These are phyloP conservation scores for Corydoras maculifer DNA, from an alignment of 2,113 vertebrate species.

Conservation along the genomic window DNA sequence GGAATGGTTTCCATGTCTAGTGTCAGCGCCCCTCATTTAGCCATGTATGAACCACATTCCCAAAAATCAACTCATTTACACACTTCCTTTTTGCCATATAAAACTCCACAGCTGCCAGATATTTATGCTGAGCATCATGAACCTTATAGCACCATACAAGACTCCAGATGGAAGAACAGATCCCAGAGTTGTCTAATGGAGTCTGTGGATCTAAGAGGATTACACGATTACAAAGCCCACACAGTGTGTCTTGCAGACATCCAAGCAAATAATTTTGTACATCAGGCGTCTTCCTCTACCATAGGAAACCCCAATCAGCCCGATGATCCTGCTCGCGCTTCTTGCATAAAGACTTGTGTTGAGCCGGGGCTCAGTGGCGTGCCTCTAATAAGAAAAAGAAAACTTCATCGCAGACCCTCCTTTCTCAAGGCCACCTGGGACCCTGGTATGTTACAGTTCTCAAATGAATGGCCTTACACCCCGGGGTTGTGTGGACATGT, in stretches of 20 bases:
- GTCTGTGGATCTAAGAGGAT: conserved; percentile 49
- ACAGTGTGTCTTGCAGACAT: conserved; percentile 46
- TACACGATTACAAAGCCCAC: conserved; percentile 44
- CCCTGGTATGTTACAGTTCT: conserved; percentile 58
- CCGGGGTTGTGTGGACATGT: conserved; percentile 38
- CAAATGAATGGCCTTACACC: conserved; percentile 56
- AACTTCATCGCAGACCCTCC: conserved; percentile 65
- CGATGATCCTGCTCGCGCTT: conserved; percentile 64
- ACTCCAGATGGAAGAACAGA: conserved; percentile 52
- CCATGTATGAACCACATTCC: conserved; percentile 55
- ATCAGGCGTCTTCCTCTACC: conserved; percentile 57
- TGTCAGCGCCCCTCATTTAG: conserved; percentile 64
- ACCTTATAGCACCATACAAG: conserved; percentile 40
- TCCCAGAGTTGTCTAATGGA: conserved; percentile 61
- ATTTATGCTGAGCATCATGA: conserved; percentile 68
- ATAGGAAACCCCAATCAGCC: conserved; percentile 61
- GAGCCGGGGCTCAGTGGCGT: conserved; percentile 60
- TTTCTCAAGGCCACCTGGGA: conserved; percentile 71
- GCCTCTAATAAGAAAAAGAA: conserved; percentile 62
- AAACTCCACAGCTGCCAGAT: conserved; percentile 65
- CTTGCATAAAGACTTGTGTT: conserved; percentile 47
- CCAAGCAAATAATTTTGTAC: conserved; percentile 61
- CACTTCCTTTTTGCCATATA: conserved; percentile 55
- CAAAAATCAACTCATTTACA: conserved; percentile 50
- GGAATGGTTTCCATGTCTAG: conserved; percentile 64